Percentiles rank a stretch among this genome's conserved stretches.
These are phyloP conservation scores for Taenaris catops DNA, from an alignment of 2,888 invertebrate species.

Conservation along the genomic window DNA sequence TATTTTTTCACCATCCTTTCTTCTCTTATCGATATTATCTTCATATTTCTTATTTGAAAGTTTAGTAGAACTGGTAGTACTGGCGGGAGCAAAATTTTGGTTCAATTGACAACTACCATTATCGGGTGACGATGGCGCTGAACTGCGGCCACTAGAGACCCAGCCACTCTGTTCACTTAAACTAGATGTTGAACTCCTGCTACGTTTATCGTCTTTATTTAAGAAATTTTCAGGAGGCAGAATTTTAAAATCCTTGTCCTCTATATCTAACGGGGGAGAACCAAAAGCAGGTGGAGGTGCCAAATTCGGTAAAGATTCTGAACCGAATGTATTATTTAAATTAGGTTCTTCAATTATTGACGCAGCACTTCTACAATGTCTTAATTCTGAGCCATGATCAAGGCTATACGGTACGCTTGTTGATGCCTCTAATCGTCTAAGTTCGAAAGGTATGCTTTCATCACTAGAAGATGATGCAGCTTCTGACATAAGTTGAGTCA, in stretches of 20 bases:
- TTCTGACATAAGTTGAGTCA: constrained; percentile 74
- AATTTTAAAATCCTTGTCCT: constrained; percentile 73
- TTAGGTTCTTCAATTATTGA: constrained; percentile 80
- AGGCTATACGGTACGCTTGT: constrained; percentile 83
- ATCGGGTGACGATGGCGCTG: constrained; percentile 82
- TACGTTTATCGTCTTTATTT: constrained; percentile 60
- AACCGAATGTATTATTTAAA: constrained; percentile 73
- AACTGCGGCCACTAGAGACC: constrained; percentile 89
- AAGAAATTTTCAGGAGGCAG: constrained; percentile 70
- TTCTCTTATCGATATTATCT: constrained; percentile 35
- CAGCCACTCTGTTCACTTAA: constrained; percentile 93
- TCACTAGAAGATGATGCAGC: constrained; percentile 82
- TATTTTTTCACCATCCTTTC: constrained; percentile 51
- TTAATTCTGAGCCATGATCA: constrained; percentile 68
- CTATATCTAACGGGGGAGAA: constrained; percentile 73
- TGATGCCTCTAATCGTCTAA: constrained; percentile 77
- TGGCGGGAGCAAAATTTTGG: constrained; percentile 58
- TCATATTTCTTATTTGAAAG: constrained; percentile 43
- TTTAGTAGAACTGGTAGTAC: constrained; percentile 46
- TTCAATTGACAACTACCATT: constrained; percentile 73
- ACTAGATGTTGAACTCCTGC: constrained; percentile 81
- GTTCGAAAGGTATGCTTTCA: constrained; percentile 72
- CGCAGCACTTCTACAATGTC: constrained; percentile 79
- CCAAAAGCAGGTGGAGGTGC: constrained; percentile 82
- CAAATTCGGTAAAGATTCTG: constrained; percentile 87